A percentile compares a stretch with the other conserved stretches of the same genome.
Conservation (phyloP, 2,797 vertebrate species). For the Cichlasoma orientale region DNA sequence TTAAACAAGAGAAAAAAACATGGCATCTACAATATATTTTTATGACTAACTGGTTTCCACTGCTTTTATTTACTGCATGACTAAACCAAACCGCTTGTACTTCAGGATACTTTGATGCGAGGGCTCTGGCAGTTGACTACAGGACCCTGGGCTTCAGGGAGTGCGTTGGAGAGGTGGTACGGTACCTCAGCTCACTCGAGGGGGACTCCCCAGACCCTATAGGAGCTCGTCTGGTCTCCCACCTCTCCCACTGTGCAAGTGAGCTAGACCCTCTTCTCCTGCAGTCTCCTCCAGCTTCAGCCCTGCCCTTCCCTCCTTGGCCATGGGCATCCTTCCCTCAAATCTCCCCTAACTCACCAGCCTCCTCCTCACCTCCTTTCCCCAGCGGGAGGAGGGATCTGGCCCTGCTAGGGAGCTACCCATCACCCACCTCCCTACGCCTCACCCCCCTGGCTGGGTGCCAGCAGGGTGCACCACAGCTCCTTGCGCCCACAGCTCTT, state of each 20-base stretch:
- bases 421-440: constrained; percentile 75
- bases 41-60: constrained; percentile 5
- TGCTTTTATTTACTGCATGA: background rate
- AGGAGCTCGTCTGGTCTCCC: constrained; percentile 91
- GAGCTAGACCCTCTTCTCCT: constrained; percentile 88
- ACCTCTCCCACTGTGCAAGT: constrained; percentile 90
- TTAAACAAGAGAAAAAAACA: background rate
- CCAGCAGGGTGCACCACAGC: constrained; percentile 67
- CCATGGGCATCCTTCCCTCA: constrained; percentile 88
- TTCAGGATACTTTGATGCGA: constrained; percentile 91
- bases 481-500: constrained; percentile 74
- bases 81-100: constrained; percentile 19
- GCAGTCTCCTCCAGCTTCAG: constrained; percentile 75
- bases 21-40: background rate
- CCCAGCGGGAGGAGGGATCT: constrained; percentile 78
- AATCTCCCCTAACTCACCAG: constrained; percentile 62
- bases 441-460: constrained; percentile 78
- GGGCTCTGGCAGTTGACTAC: constrained; percentile 91
- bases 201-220: constrained; percentile 88
- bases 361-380: constrained; percentile 74
- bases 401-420: constrained; percentile 82
- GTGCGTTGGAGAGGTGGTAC: constrained; percentile 92
- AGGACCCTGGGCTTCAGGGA: constrained; percentile 93
- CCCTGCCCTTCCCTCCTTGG: constrained; percentile 86
- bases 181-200: constrained; percentile 90